phyloP scores from a whole-genome alignment of 1,140 invertebrate species.

The Portunus trituberculatus region DNA sequence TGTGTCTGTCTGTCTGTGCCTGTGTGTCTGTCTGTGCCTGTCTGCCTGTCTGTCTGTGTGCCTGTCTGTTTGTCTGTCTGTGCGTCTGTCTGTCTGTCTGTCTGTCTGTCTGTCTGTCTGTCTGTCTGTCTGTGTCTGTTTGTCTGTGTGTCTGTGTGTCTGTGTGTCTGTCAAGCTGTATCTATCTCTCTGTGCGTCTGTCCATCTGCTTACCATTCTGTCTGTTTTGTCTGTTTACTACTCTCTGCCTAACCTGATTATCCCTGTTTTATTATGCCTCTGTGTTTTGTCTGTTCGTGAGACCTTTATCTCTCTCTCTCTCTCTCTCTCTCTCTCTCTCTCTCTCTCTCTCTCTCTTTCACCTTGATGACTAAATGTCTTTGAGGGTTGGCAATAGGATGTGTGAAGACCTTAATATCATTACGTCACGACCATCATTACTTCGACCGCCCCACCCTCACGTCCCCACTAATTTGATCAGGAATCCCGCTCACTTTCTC shows the following conservation, averaged over 20 bases:
- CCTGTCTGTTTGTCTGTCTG: too few species aligned
- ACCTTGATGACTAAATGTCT: not conserved
- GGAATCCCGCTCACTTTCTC: not conserved
- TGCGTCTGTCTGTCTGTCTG: not conserved
- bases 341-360: conserved; percentile 18
- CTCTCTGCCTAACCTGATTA: too few species aligned
- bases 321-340: conserved; percentile 5
- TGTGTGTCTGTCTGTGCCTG: too few species aligned
- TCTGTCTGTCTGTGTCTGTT: not conserved
- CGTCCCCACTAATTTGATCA: not conserved
- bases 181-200: too few species aligned
- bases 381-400: not conserved
- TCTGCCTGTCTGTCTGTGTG: too few species aligned
- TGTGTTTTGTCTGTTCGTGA: too few species aligned
- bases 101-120: not conserved
- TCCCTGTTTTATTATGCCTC: too few species aligned
- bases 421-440: not conserved
- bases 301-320: not conserved
- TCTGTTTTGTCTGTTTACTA: too few species aligned
- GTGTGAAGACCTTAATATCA: not conserved
- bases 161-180: too few species aligned
- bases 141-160: too few species aligned
- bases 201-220: too few species aligned
- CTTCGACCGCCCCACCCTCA: not conserved
- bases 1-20: too few species aligned